phyloP scores from a whole-genome alignment of 92 coral and sea anemone genomes.

The Siderastrea siderea region DNA sequence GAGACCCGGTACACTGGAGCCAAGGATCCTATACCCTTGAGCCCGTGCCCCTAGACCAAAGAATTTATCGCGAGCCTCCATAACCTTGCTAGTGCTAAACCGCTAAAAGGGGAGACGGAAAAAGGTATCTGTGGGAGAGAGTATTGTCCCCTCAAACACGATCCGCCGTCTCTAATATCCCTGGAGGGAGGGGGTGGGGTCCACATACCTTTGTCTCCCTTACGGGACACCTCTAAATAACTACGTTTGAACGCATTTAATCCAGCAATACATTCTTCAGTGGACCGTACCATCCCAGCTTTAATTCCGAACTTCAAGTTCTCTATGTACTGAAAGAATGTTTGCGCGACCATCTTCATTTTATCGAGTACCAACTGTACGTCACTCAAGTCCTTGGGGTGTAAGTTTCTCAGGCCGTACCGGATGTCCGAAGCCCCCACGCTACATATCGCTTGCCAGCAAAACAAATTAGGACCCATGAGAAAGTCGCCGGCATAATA shows the following conservation, averaged over 20 bases:
- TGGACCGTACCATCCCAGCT: constrained; percentile 93
- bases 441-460: constrained; percentile 84
- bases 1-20: too few relatives aligned
- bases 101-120: too few relatives aligned
- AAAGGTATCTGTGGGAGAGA: too few relatives aligned
- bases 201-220: constrained; percentile 75
- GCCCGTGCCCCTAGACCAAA: too few relatives aligned
- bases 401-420: constrained; percentile 42
- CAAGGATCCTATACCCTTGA: too few relatives aligned
- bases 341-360: constrained; percentile 45
- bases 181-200: too few relatives aligned
- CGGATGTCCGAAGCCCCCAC: constrained; percentile 26
- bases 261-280: constrained; percentile 90
- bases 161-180: too few relatives aligned
- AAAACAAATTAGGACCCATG: constrained; percentile 88
- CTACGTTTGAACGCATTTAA: constrained; percentile 58
- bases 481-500: constrained; percentile 89
- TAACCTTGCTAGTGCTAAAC: too few relatives aligned
- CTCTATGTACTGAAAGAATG: constrained; percentile 67
- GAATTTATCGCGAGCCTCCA: too few relatives aligned
- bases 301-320: constrained; percentile 81
- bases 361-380: constrained; percentile 52
- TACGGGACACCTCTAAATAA: constrained; percentile 48
- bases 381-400: constrained; percentile 64
- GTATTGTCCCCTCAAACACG: too few relatives aligned